phyloP scores from a whole-genome alignment of 1,140 invertebrate species.

The Drosophila melanogaster region DNA sequence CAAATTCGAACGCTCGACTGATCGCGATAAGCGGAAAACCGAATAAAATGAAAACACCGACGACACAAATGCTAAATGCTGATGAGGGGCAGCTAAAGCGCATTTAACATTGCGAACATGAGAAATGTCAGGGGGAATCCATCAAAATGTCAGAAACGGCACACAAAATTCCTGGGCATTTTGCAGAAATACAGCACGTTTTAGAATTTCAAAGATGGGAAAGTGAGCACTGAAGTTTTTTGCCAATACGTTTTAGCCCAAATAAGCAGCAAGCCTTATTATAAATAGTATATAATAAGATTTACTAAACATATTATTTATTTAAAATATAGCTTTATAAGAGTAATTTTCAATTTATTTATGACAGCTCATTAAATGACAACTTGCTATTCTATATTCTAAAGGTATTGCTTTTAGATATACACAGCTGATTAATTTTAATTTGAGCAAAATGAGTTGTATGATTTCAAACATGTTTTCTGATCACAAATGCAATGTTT shows the following conservation, averaged over 20 bases:
- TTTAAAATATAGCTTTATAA: no score
- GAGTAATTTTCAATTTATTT: no score
- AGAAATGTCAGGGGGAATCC: constrained; percentile 53
- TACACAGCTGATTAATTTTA: constrained; percentile 49
- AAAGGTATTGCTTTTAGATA: no score
- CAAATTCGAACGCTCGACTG: constrained; percentile 56
- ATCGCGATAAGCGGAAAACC: constrained; percentile 68
- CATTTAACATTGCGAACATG: constrained; percentile 32
- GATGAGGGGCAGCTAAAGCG: constrained; percentile 16
- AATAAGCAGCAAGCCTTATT: no score
- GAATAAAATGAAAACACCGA: constrained; percentile 23
- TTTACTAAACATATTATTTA: no score
- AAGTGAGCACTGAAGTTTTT: neutral
- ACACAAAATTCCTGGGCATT: constrained; percentile 52
- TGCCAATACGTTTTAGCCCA: neutral
- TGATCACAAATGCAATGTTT: constrained; percentile 22
- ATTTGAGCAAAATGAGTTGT: constrained; percentile 52
- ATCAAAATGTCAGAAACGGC: constrained; percentile 46
- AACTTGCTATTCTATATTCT: no score
- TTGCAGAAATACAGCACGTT: constrained; percentile 15
- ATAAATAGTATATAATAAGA: no score
- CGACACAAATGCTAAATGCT: constrained; percentile 38
- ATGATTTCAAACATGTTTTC: constrained; percentile 16
- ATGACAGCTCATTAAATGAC: no score
- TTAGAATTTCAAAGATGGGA: constrained; percentile 8